Evolutionary conservation across 2,888 invertebrate genomes (phyloP).

Genomic region (Chaetogeoica ovagalla): DNA sequence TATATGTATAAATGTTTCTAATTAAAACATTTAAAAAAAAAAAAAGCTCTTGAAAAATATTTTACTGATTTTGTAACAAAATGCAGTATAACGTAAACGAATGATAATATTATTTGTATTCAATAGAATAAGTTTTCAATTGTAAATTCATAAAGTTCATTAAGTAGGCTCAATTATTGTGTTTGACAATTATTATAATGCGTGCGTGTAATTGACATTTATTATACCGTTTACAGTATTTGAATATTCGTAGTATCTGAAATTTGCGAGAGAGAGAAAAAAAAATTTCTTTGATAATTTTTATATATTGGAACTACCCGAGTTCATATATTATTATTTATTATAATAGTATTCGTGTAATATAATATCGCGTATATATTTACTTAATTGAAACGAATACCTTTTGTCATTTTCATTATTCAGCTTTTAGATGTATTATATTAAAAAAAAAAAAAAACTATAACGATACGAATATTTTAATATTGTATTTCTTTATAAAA

Average conservation of each 20-base stretch:
- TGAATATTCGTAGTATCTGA: neutral
- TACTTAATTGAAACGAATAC: neutral
- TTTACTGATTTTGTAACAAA: neutral
- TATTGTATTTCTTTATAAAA: too few species aligned
- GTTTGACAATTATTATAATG: neutral
- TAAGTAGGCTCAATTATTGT: neutral
- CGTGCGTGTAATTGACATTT: neutral
- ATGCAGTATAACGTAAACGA: neutral
- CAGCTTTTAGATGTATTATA: too few species aligned
- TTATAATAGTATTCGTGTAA: neutral
- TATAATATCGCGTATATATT: neutral
- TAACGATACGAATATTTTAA: too few species aligned
- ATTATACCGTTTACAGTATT: too few species aligned
- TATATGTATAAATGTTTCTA: neutral
- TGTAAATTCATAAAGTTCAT: neutral
- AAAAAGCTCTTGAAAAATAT: neutral
- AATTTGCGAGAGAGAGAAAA: neutral
- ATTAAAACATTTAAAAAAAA: neutral
- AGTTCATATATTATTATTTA: neutral
- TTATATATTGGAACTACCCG: too few species aligned
- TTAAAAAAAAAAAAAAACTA: too few species aligned
- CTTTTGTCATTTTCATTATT: too few species aligned
- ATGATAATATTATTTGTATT: neutral
- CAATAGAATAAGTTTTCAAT: neutral
- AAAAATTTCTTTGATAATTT: too few species aligned